A percentile compares a stretch with the other conserved stretches of the same genome.
These are phyloP conservation scores for Pimephales promelas DNA, from an alignment of 2,113 vertebrate species.

Conservation along the genomic window DNA sequence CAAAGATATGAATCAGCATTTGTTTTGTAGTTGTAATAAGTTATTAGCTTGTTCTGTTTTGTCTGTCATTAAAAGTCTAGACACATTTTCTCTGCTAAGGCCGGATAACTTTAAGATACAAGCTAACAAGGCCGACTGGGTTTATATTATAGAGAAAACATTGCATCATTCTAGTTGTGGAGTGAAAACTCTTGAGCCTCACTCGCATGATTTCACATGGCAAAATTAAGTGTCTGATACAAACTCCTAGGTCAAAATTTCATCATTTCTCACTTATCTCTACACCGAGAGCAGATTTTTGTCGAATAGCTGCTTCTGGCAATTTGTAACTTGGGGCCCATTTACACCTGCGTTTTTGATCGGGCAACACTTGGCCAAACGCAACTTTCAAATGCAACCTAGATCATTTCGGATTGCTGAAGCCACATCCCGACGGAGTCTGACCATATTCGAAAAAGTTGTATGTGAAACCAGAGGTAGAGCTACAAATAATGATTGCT, in stretches of 20 bases:
- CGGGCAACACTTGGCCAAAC: neutral
- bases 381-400: neutral
- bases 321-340: neutral
- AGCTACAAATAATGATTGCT: no score
- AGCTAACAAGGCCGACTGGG: constrained; percentile 6
- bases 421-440: neutral
- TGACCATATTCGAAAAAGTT: neutral
- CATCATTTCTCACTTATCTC: neutral
- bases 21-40: neutral
- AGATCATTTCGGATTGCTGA: neutral
- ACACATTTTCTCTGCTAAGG: neutral
- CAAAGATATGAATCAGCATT: neutral
- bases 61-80: neutral
- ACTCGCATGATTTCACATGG: neutral
- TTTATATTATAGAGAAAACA: neutral
- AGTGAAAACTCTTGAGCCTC: neutral
- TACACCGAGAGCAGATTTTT: neutral
- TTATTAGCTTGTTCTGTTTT: neutral
- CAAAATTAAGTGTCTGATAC: constrained; percentile 6
- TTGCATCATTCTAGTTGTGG: neutral
- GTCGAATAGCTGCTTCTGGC: neutral
- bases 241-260: constrained; percentile 20
- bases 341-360: neutral
- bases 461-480: neutral
- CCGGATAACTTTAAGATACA: neutral